Base-by-base conservation (phyloP, 1,140 invertebrate genomes). In the Geopemphigus sp. region DNA sequence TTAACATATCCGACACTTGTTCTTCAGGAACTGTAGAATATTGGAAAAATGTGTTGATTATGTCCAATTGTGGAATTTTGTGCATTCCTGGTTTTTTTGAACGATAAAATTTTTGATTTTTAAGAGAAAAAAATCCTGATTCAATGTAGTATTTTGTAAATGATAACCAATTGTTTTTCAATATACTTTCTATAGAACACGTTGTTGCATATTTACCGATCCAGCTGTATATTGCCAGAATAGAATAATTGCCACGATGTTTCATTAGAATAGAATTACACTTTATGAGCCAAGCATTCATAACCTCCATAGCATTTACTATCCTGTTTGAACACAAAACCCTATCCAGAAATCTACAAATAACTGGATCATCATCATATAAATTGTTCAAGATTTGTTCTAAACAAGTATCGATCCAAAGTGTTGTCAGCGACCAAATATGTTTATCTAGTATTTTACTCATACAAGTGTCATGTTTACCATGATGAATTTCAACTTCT, bases 121-220 rank as follows among this genome's bases (percentile, higher is more conserved):
- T 32, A 24, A 24, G n/a, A 6, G 24, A 78, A 78, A 78, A 78
- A 78, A 19, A 78, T 47, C 74, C 57, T 12, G 32, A 15, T 10
- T 61, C n/a, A 61, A 78, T 61, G 2, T 63, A 78, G 61, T 26
- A 5, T 12, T 78, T 78, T 47, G 74, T 78, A 4, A 47, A 59
- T 5, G 53, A 47, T 14, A 78, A 4, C 74, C 74, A 78, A 47
- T 57, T 39, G 11, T 26, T 78, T 78, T 61, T 45, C 29, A 78
- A 63, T 24, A 5, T 26, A 59, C 26, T 0, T 63, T 61, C 74
- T 12, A 10, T 19, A 10, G n/a, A 45, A 63, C 19, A 1, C n/a
- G 10, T 78, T 63, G 22, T 61, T 11, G 57, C 39, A 63, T 61
- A 78, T 78, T 61, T 61, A 59, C 74, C 74, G 29, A 78, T 78